Conservation (phyloP, 2,113 vertebrate species). For the Phalacrocorax pelagicus region DNA sequence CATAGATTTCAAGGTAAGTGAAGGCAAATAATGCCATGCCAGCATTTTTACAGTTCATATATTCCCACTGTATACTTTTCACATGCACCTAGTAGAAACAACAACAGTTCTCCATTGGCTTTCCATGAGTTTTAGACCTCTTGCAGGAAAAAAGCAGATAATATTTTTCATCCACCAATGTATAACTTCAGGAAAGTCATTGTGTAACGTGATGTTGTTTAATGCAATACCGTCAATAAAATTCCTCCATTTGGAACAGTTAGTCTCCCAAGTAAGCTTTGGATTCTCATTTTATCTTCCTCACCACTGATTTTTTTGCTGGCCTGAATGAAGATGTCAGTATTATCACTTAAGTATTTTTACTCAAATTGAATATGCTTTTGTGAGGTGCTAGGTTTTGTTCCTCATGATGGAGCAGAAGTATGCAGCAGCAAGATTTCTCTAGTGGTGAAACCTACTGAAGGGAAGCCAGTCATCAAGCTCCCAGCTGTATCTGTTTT, state of each 20-base stretch:
- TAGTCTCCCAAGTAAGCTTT: neutral
- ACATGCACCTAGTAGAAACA: neutral
- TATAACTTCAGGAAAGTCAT: neutral
- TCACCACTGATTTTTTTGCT: neutral
- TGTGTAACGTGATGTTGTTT: neutral
- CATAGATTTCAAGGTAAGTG: neutral
- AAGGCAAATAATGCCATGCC: neutral
- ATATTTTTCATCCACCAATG: neutral
- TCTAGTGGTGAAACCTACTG: neutral
- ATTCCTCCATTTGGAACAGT: neutral
- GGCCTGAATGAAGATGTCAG: neutral
- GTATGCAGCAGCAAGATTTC: neutral
- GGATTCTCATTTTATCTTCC: neutral
- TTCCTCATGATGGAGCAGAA: neutral
- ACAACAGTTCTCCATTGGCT: neutral
- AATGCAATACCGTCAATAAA: neutral
- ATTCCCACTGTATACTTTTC: neutral
- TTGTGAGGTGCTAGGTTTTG: neutral
- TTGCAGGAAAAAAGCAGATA: neutral
- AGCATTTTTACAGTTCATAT: neutral
- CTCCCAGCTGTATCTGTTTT: neutral
- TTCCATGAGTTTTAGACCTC: neutral
- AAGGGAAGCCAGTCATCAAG: neutral
- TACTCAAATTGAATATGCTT: neutral
- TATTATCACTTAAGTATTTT: neutral